These are phyloP conservation scores for Sarcophaga caerulescens DNA, from an alignment of 2,888 invertebrate genomes.

Conservation along the genomic window DNA sequence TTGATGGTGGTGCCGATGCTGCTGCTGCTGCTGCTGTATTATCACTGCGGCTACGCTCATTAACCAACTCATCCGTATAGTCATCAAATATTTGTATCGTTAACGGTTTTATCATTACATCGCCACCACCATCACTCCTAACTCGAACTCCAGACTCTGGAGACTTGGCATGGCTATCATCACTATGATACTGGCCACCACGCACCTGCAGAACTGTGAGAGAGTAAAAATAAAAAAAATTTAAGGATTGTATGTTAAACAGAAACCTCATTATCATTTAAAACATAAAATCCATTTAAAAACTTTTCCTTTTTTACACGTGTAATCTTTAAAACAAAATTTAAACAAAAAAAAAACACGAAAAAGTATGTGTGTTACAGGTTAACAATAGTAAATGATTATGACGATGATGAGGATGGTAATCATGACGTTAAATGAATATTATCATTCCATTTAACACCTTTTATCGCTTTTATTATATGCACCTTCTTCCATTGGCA, in stretches of 20 bases:
- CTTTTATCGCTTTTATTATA: too few species aligned
- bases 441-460: not conserved
- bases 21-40: slow-evolving; percentile 38
- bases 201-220: slow-evolving; percentile 50
- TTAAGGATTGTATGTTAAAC: not conserved
- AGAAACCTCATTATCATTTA: slow-evolving; percentile 24
- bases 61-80: slow-evolving; percentile 51
- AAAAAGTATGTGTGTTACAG: too few species aligned
- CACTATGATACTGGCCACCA: slow-evolving; percentile 15
- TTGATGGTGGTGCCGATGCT: slow-evolving; percentile 20
- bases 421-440: too few species aligned
- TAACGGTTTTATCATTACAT: slow-evolving; percentile 56
- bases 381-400: too few species aligned
- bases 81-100: slow-evolving; percentile 59
- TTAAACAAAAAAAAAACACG: too few species aligned
- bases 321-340: too few species aligned
- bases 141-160: not conserved
- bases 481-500: not conserved
- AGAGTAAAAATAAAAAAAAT: slow-evolving; percentile 8
- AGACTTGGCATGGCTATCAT: not conserved
- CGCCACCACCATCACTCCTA: not conserved
- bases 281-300: not conserved
- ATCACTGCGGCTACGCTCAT: slow-evolving; percentile 29
- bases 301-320: not conserved
- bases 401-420: too few species aligned